Conservation (phyloP, 2,113 vertebrate species). For the Cynocephalus volans region DNA sequence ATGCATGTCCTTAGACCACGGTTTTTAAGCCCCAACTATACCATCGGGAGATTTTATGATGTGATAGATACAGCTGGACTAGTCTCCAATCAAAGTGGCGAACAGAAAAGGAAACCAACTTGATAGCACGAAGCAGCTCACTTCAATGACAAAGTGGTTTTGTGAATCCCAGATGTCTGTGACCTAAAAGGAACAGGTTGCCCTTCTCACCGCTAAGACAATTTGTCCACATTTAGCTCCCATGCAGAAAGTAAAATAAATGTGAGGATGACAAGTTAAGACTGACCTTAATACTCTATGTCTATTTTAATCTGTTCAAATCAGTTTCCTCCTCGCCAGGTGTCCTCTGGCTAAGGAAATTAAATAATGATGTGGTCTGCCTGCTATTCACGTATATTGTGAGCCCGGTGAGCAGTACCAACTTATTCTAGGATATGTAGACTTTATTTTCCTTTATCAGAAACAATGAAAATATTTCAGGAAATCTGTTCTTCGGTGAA, state of each 20-base stretch:
- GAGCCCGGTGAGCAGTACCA: constrained; percentile 64
- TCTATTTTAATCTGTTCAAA: constrained; percentile 69
- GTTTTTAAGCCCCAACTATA: not conserved
- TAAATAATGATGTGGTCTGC: constrained; percentile 55
- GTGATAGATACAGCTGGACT: not conserved
- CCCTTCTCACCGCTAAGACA: constrained; percentile 43
- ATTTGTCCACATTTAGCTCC: constrained; percentile 62
- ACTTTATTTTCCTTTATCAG: constrained; percentile 68
- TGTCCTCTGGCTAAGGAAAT: constrained; percentile 69
- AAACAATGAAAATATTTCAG: constrained; percentile 73
- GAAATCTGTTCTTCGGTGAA: constrained; percentile 53
- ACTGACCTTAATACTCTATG: constrained; percentile 65
- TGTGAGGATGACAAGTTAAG: constrained; percentile 48
- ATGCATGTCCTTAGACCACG: not conserved
- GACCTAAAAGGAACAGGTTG: constrained; percentile 38
- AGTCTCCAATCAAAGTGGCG: not conserved
- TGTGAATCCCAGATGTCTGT: not conserved
- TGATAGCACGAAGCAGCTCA: not conserved
- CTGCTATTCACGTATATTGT: constrained; percentile 52
- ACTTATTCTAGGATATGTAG: constrained; percentile 62
- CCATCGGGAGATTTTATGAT: not conserved
- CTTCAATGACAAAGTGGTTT: not conserved
- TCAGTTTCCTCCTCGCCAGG: constrained; percentile 45
- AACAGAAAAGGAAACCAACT: constrained; percentile 33
- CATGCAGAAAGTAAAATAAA: constrained; percentile 72